Percentiles rank a stretch among this genome's conserved stretches.
Conservation (phyloP, 2,797 vertebrate species). For the Sebastes trivittatus region DNA sequence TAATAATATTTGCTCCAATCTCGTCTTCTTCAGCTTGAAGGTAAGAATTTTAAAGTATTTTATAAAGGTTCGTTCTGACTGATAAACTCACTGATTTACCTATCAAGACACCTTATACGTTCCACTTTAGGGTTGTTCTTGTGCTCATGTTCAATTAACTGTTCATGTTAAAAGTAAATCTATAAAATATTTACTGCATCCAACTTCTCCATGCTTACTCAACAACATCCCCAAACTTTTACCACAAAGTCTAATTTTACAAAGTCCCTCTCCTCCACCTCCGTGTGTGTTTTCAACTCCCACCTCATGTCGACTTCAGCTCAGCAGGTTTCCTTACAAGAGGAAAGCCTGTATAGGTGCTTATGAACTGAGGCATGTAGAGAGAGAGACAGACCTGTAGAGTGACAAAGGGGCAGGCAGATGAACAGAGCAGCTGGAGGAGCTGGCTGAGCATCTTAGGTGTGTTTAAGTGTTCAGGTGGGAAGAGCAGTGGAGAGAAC, state of each 20-base stretch:
- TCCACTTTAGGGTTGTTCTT: not conserved
- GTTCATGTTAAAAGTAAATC: not conserved
- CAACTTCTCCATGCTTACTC: not conserved
- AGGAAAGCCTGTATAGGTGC: conserved; percentile 12
- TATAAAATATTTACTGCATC: not conserved
- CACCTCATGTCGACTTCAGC: not conserved
- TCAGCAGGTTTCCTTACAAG: conserved; percentile 41
- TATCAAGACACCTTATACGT: not conserved
- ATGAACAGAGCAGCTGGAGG: conserved; percentile 52
- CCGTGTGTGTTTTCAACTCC: not conserved
- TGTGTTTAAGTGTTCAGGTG: conserved; percentile 53
- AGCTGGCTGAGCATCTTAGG: conserved; percentile 42
- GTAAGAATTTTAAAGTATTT: not conserved
- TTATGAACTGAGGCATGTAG: conserved; percentile 18
- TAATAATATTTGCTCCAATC: no score
- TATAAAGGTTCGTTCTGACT: not conserved
- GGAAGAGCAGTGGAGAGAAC: conserved; percentile 37
- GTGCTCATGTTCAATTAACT: not conserved
- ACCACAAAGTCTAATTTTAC: conserved; percentile 3
- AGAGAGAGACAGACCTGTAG: conserved; percentile 17
- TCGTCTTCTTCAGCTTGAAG: not conserved
- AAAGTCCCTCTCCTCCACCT: not conserved
- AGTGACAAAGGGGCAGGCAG: conserved; percentile 36
- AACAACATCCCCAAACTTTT: conserved; percentile 5
- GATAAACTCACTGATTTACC: not conserved